Conservation (phyloP, 2,888 invertebrate species). For the Rhingia campestris region DNA sequence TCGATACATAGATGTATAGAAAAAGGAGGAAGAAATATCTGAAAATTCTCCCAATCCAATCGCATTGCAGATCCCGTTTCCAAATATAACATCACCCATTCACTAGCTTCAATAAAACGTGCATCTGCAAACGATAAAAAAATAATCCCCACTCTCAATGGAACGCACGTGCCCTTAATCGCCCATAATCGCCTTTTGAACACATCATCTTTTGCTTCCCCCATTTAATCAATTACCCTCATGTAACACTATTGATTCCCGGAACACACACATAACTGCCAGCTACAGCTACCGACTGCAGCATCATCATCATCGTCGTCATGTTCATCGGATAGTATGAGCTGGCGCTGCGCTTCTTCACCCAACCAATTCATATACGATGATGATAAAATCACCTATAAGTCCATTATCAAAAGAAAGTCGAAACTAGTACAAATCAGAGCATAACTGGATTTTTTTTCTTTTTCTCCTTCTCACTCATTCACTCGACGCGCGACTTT, state of each 20-base stretch:
- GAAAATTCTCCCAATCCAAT: no score
- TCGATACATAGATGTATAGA: no score
- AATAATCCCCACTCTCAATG: neutral
- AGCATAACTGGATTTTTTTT: slow-evolving; percentile 83
- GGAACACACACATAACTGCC: slow-evolving; percentile 67
- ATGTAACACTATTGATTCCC: slow-evolving; percentile 61
- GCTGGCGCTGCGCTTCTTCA: slow-evolving; percentile 6
- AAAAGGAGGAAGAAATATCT: no score
- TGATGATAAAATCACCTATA: slow-evolving; percentile 68
- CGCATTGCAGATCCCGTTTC: no score
- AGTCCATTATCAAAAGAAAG: slow-evolving; percentile 81
- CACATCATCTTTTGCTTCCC: neutral
- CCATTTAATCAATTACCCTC: slow-evolving; percentile 59
- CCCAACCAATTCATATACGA: slow-evolving; percentile 33
- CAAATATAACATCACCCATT: no score
- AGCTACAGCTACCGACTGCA: slow-evolving; percentile 61
- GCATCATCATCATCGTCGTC: slow-evolving; percentile 3
- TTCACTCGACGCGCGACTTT: slow-evolving; percentile 34
- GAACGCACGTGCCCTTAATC: neutral
- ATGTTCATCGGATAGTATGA: neutral
- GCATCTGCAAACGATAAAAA: no score
- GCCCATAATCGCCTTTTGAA: neutral
- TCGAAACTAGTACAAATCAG: slow-evolving; percentile 83
- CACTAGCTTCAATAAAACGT: no score
- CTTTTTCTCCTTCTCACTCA: slow-evolving; percentile 60